Base-by-base conservation (phyloP, 2,113 vertebrate species). In the Lasiurus borealis region DNA sequence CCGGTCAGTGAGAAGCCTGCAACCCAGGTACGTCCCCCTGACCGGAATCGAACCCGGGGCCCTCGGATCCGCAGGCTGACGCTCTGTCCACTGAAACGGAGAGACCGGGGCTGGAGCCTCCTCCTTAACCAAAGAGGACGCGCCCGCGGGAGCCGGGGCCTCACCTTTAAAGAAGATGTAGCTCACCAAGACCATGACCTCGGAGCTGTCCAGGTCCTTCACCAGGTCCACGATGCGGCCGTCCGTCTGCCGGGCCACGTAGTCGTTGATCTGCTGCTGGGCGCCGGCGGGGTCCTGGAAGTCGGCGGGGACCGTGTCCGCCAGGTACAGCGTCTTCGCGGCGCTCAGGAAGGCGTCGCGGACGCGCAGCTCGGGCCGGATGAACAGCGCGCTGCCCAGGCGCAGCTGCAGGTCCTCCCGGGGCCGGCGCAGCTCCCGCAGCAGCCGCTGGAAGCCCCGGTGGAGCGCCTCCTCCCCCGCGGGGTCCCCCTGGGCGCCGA, bases 81-180 rank as follows among this genome's bases (percentile, higher is more conserved):
- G 25, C 23, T 27, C 57, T 25, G 4, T 27, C 57, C 57, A 27
- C 57, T 11, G 23, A 62, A 23, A 23, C 23, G 27, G 1, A 62
- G 23, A 3, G 10, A 1, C 57, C 23, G 23, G 14, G 27, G 27
- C 29, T 8, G 1, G 0, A 54, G 52, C 11, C 12, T 16, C 36
- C 23, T 88, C n/a, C 64, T 29, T n/a, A 10, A 62, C 16, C 13
- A 40, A 27, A 64, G 19, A 57, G 34, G 5, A 68, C 8, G 25
- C 14, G 15, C 34, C n/a, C n/a, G n/a, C 23, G 69, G 68, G 7
- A 12, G 0, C 12, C 69, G 19, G 50, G 36, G 44, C 15, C 97
- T 96, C 97, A 99, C 99, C 99, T 98, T 97, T 98, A 93, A 99
- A 99, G 97, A 98, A 99, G 81, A 99, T 98, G 40, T 98, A 99